These are phyloP conservation scores for Macrotus californicus DNA, from an alignment of 2,113 vertebrate species.

Conservation along the genomic window DNA sequence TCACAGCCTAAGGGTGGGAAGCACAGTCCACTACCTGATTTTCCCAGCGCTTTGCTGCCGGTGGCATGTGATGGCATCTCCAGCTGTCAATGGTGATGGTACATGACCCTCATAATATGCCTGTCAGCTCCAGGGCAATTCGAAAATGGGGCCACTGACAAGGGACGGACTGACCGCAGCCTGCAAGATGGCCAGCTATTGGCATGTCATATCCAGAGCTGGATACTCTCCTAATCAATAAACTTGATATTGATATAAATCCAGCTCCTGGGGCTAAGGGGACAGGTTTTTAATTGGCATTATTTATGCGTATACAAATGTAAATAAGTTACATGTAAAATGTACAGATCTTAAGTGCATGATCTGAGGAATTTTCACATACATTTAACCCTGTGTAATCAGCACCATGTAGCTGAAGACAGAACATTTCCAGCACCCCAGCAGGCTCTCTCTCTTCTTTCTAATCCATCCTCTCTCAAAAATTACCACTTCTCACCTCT, in stretches of 20 bases:
- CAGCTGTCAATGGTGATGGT: conserved; percentile 87
- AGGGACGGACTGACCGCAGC: conserved; percentile 64
- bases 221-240: neutral
- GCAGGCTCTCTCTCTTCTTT: neutral
- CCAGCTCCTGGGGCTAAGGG: neutral
- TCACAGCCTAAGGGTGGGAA: conserved; percentile 78
- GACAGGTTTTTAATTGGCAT: neutral
- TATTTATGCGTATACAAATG: neutral
- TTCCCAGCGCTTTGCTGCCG: conserved; percentile 80
- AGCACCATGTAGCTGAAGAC: neutral
- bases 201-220: neutral
- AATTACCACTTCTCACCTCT: neutral
- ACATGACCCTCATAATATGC: conserved; percentile 74
- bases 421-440: neutral
- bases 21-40: conserved; percentile 75
- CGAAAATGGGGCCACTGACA: conserved; percentile 62
- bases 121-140: conserved; percentile 55
- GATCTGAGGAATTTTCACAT: neutral
- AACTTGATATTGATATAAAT: neutral
- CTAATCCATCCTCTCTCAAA: neutral
- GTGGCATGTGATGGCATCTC: conserved; percentile 83
- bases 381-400: neutral
- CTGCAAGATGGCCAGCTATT: conserved; percentile 51
- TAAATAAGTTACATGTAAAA: neutral
- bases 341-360: neutral